Conservation (phyloP, 2,113 vertebrate species). For the Eulemur macaco region DNA sequence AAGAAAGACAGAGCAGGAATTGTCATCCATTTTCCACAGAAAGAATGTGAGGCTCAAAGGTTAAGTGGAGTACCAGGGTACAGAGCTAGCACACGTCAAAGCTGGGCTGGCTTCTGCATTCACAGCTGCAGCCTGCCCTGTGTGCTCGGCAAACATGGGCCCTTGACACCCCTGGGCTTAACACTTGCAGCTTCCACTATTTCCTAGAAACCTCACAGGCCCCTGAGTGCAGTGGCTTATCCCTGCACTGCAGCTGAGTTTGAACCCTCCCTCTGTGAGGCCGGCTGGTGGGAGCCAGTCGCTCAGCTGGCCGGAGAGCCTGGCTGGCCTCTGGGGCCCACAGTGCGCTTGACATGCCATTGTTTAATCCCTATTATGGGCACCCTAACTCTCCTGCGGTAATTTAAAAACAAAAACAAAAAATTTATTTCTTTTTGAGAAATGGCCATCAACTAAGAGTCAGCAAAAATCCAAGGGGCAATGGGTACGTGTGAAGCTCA, state of each 20-base stretch:
- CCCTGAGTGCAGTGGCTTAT: no score
- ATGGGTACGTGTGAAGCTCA: not conserved
- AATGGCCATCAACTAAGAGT: not conserved
- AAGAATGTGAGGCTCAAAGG: not conserved
- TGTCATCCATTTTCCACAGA: not conserved
- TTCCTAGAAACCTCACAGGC: not conserved
- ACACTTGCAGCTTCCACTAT: not conserved
- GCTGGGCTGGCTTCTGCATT: not conserved
- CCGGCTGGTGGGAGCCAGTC: not conserved
- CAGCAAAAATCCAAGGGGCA: not conserved
- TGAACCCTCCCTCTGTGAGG: not conserved
- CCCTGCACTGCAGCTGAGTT: not conserved
- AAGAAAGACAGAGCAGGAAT: not conserved
- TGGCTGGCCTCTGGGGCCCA: fast-evolving
- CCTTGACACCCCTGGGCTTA: not conserved
- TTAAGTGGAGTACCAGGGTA: not conserved
- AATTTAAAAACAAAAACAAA: not conserved
- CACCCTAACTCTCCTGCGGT: not conserved
- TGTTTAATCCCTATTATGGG: not conserved
- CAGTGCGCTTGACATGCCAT: not conserved
- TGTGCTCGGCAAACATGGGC: not conserved
- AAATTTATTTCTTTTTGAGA: not conserved
- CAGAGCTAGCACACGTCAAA: fast-evolving
- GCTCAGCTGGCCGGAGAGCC: not conserved
- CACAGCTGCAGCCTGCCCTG: no score